Evolutionary conservation across 2,113 vertebrate species (phyloP).

Genomic region (Fregata magnificens): DNA sequence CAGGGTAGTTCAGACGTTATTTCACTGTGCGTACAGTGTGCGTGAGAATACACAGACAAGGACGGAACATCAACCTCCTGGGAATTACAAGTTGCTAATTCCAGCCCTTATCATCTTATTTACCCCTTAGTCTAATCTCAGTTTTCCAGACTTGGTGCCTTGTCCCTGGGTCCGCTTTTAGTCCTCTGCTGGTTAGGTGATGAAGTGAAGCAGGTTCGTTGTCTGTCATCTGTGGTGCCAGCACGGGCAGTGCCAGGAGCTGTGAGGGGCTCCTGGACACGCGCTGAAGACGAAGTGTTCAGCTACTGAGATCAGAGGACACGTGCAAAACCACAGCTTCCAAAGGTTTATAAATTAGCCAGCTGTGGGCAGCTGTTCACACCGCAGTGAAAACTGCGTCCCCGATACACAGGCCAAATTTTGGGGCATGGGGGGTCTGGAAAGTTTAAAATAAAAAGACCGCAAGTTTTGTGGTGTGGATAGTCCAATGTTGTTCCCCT

Average conservation of each 20-base stretch:
- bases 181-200: background rate
- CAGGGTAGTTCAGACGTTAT: background rate
- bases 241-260: background rate
- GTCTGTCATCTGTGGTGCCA: background rate
- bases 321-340: background rate
- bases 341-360: background rate
- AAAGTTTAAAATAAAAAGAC: background rate
- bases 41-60: background rate
- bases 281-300: background rate
- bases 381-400: background rate
- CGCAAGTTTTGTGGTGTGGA: background rate
- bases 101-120: background rate
- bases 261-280: background rate
- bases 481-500: background rate
- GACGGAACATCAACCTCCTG: background rate
- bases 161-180: background rate
- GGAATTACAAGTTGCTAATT: constrained; percentile 26
- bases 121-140: background rate
- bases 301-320: background rate
- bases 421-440: background rate
- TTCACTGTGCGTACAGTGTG: fast-evolving
- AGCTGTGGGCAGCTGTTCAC: background rate
- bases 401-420: background rate
- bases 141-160: background rate
- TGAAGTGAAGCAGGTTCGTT: background rate